Conservation (phyloP, 92 coral and sea anemone genomes). For the Zoanthus sansibaricus region DNA sequence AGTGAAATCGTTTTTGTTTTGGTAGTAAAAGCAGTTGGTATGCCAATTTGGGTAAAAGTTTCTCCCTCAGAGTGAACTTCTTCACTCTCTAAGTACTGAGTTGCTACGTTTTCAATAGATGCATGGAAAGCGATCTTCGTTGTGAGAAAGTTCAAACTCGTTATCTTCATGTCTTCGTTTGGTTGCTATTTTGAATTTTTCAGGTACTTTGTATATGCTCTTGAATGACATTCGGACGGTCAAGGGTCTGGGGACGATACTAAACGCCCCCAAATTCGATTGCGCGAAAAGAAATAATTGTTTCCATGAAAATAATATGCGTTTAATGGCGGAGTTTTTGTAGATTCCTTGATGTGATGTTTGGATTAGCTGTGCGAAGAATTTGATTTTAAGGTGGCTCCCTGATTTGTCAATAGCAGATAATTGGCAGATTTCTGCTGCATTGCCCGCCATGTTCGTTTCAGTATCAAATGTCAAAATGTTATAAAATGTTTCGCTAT, state of each 20-base stretch:
- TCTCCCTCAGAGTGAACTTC: not conserved
- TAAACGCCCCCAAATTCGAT: not conserved
- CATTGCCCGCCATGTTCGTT: conserved; percentile 63
- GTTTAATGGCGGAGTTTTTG: not conserved
- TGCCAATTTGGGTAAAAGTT: conserved; percentile 63
- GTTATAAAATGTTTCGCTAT: conserved; percentile 14
- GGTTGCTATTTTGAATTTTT: conserved; percentile 74
- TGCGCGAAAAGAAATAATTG: not conserved
- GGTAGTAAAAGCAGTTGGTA: conserved; percentile 82
- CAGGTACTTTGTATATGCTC: conserved; percentile 36
- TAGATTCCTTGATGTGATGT: not conserved
- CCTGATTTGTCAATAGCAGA: conserved; percentile 57
- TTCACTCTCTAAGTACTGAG: not conserved
- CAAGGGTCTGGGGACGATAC: conserved; percentile 1
- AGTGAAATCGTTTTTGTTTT: conserved; percentile 64
- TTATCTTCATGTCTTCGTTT: conserved; percentile 54
- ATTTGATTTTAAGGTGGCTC: too few species aligned
- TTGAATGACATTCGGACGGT: not conserved
- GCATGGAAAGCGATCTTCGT: not conserved
- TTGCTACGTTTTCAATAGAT: not conserved
- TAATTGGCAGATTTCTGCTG: conserved; percentile 69
- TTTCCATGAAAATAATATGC: not conserved
- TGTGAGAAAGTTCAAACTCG: not conserved
- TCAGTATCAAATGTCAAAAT: conserved; percentile 66
- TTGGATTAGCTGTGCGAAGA: not conserved